phyloP scores from a whole-genome alignment of 2,113 vertebrate genomes.

The Cervus canadensis region DNA sequence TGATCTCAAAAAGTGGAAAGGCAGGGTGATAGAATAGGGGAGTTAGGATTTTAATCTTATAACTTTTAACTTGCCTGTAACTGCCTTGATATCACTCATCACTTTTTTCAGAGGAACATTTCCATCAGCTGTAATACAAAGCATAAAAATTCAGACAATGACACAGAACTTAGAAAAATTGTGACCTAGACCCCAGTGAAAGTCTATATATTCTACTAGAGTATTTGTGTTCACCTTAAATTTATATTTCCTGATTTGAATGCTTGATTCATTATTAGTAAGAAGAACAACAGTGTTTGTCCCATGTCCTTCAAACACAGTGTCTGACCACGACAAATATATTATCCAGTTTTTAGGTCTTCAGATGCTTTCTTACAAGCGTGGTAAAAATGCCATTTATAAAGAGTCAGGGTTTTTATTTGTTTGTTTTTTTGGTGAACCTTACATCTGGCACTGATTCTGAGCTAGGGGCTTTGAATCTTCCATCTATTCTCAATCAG shows the following conservation, averaged over 20 bases:
- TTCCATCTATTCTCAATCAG: not conserved
- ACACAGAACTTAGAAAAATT: not conserved
- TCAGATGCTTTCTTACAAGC: not conserved
- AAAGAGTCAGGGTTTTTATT: not conserved
- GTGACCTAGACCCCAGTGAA: not conserved
- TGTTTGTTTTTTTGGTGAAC: not conserved
- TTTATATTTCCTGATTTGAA: not conserved
- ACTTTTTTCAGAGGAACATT: conserved; percentile 19
- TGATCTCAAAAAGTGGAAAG: not conserved
- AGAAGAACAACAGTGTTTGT: not conserved
- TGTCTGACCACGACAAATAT: not conserved
- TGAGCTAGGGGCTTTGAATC: not conserved
- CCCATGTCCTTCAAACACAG: not conserved
- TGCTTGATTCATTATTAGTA: not conserved
- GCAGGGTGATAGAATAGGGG: not conserved
- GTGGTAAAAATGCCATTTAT: not conserved
- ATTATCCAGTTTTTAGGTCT: not conserved
- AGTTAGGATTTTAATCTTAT: not conserved
- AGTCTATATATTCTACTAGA: not conserved
- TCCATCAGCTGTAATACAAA: conserved; percentile 20
- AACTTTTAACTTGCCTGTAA: conserved; percentile 2
- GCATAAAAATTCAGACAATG: not conserved
- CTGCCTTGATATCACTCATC: not conserved
- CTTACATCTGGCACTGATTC: not conserved
- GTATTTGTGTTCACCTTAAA: not conserved